A percentile compares a stretch with the other conserved stretches of the same genome.
These are phyloP conservation scores for Lanius collurio DNA, from an alignment of 2,113 vertebrate genomes.

Conservation along the genomic window DNA sequence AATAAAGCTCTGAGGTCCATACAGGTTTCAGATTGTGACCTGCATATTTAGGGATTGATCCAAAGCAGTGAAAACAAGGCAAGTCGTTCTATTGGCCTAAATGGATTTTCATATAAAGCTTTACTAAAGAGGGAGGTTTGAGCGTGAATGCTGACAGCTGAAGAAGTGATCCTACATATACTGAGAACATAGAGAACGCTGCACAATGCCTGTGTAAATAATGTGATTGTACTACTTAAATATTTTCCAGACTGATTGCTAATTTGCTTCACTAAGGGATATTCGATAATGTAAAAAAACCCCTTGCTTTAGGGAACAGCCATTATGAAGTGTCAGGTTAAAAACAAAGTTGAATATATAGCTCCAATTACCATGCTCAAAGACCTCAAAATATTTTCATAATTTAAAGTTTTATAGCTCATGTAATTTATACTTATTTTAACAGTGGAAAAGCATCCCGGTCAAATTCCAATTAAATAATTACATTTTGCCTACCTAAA, in stretches of 20 bases:
- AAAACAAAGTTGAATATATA: constrained; percentile 56
- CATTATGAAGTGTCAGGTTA: constrained; percentile 37
- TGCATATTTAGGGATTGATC: constrained; percentile 4
- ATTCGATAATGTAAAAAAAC: background rate
- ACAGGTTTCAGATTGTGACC: background rate
- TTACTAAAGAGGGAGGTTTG: background rate
- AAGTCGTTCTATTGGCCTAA: constrained; percentile 6
- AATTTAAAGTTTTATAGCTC: constrained; percentile 40
- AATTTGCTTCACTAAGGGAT: constrained; percentile 14
- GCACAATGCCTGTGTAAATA: constrained; percentile 36
- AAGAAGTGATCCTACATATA: constrained; percentile 5
- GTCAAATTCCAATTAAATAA: constrained; percentile 63
- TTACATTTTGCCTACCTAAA: constrained; percentile 42
- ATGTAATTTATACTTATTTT: constrained; percentile 34
- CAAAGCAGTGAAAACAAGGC: constrained; percentile 7
- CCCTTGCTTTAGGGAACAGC: constrained; percentile 22
- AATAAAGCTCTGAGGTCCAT: background rate
- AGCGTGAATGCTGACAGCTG: background rate
- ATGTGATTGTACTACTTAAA: constrained; percentile 38
- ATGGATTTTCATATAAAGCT: constrained; percentile 3
- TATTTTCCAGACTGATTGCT: constrained; percentile 27
- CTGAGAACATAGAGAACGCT: background rate
- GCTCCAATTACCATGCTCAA: constrained; percentile 37
- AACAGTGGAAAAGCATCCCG: constrained; percentile 6
- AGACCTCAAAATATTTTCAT: constrained; percentile 52